phyloP scores from a whole-genome alignment of 2,888 invertebrate species.

The Ophion costatus region DNA sequence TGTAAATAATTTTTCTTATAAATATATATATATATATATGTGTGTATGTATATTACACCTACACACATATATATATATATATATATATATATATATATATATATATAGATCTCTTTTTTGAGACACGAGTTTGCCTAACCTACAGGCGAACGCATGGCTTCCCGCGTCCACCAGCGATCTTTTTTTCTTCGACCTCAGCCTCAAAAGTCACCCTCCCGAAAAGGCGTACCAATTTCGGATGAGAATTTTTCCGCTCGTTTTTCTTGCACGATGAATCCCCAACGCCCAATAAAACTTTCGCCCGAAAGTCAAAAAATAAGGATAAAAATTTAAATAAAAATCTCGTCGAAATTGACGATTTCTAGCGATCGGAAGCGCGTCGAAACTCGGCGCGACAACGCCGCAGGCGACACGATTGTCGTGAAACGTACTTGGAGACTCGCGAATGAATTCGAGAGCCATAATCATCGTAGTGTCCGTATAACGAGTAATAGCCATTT shows the following conservation, averaged over 20 bases:
- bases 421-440: not conserved
- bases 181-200: not conserved
- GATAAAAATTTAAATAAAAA: not conserved
- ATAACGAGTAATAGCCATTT: slow-evolving; percentile 26
- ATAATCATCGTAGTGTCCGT: not conserved
- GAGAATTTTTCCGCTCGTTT: slow-evolving; percentile 6
- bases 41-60: not conserved
- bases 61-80: too few species aligned
- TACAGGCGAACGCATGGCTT: slow-evolving; percentile 37
- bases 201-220: not conserved
- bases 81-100: too few species aligned
- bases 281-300: slow-evolving; percentile 7
- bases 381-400: not conserved
- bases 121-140: slow-evolving; percentile 39
- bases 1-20: too few species aligned
- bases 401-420: slow-evolving; percentile 21
- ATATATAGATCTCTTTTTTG: not conserved
- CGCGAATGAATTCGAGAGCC: not conserved
- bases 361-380: too few species aligned
- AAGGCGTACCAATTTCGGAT: not conserved
- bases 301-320: not conserved
- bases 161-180: too few species aligned
- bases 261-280: slow-evolving; percentile 13
- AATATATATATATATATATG: too few species aligned
- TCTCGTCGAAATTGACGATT: too few species aligned